Percentiles rank a stretch among this genome's conserved stretches.
Evolutionary conservation across 2,797 vertebrate genomes (phyloP).

Genomic region (Poecile montanus): DNA sequence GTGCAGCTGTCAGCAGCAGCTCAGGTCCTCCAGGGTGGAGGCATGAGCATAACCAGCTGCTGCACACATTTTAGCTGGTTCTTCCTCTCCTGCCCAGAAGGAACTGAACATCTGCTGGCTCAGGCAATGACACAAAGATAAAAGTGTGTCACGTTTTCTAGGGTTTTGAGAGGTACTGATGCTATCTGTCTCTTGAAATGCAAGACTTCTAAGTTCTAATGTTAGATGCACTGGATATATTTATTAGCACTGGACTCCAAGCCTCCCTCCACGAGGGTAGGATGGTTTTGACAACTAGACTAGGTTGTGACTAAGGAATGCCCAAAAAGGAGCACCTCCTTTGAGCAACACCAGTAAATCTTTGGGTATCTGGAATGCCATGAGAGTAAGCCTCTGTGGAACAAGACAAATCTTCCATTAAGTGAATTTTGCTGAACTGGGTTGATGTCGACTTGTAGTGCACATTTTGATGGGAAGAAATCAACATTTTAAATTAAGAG

Average conservation of each 20-base stretch:
- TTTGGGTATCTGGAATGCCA: not conserved
- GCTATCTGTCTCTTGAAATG: not conserved
- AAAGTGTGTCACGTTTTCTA: not conserved
- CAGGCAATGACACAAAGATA: not conserved
- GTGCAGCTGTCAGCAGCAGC: not conserved
- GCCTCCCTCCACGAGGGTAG: not conserved
- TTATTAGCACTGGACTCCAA: not conserved
- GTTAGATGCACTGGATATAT: not conserved
- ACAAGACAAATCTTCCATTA: not conserved
- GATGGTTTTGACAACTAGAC: not conserved
- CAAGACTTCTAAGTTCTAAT: not conserved
- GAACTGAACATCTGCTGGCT: not conserved
- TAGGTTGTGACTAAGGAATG: not conserved
- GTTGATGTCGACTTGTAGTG: not conserved
- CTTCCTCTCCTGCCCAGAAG: not conserved
- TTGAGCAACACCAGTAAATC: not conserved
- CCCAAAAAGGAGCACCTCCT: not conserved
- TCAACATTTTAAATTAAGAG: not conserved
- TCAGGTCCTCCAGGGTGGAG: constrained; percentile 5
- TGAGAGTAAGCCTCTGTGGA: not conserved
- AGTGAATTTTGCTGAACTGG: not conserved
- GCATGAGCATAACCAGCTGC: not conserved
- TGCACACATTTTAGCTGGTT: not conserved
- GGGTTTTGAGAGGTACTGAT: not conserved
- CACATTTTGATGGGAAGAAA: not conserved